A percentile compares a stretch with the other conserved stretches of the same genome.
These are phyloP conservation scores for Nomada goodeniana DNA, from an alignment of 2,888 invertebrate genomes.

Conservation along the genomic window DNA sequence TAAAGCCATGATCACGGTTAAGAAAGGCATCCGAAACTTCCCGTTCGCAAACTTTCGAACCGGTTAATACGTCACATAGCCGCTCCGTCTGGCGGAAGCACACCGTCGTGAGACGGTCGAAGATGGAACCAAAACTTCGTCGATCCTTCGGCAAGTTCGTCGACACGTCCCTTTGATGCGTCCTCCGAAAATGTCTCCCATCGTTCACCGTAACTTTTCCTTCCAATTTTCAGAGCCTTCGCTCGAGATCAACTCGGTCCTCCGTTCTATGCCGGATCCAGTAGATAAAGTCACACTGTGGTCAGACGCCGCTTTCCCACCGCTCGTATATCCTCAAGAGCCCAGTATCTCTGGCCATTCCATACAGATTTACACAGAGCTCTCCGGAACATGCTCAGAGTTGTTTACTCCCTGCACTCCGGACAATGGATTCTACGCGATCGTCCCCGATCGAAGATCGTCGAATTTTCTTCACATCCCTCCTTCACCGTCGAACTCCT, in stretches of 20 bases:
- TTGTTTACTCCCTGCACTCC: not conserved
- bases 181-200: conserved; percentile 13
- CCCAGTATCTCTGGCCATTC: not conserved
- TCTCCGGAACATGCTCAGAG: not conserved
- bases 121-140: not conserved
- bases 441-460: not conserved
- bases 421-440: not conserved
- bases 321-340: not conserved
- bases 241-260: not conserved
- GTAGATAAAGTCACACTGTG: conserved; percentile 43
- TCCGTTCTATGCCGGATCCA: not conserved
- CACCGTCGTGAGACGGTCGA: not conserved
- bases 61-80: conserved; percentile 30
- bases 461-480: not conserved
- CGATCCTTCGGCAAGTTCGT: conserved; percentile 11
- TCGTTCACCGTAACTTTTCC: conserved; percentile 7
- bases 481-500: not conserved
- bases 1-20: conserved; percentile 11
- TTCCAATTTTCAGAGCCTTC: not conserved
- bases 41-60: conserved; percentile 17
- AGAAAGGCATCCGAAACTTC: not conserved
- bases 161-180: conserved; percentile 3
- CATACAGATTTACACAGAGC: not conserved
- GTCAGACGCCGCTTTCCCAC: conserved; percentile 38
- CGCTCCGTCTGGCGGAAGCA: not conserved